phyloP scores from a whole-genome alignment of 2,888 invertebrate species.

The Platycheirus albimanus region DNA sequence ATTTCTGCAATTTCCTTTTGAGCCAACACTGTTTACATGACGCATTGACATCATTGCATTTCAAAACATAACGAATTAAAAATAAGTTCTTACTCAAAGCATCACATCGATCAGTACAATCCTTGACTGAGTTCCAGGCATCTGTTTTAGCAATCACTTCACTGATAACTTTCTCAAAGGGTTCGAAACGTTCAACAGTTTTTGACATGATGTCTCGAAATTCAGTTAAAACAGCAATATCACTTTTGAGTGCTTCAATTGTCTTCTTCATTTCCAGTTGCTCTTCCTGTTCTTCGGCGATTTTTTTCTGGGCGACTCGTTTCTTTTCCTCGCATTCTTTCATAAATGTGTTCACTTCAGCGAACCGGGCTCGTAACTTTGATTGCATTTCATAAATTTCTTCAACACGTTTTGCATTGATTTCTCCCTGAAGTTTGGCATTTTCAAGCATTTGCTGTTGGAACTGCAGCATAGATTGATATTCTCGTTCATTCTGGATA shows the following conservation, averaged over 20 bases:
- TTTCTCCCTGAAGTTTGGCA: constrained; percentile 77
- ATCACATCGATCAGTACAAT: constrained; percentile 82
- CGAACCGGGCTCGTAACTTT: constrained; percentile 79
- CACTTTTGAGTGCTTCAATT: constrained; percentile 77
- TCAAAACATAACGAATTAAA: neutral
- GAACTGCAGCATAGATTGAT: constrained; percentile 78
- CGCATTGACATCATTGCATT: neutral
- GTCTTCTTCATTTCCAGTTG: constrained; percentile 77
- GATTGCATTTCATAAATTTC: constrained; percentile 78
- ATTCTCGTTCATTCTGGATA: constrained; percentile 80
- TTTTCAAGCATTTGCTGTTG: constrained; percentile 79
- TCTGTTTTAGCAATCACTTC: constrained; percentile 79
- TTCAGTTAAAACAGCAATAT: constrained; percentile 76
- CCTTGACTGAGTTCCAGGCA: constrained; percentile 80
- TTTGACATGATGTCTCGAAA: constrained; percentile 78
- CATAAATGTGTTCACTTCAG: constrained; percentile 81
- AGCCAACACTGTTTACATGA: constrained; percentile 81
- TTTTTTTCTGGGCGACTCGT: constrained; percentile 77
- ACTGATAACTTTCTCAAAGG: constrained; percentile 80
- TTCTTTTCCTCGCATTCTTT: constrained; percentile 81
- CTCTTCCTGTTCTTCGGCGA: constrained; percentile 76
- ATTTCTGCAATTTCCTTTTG: constrained; percentile 80
- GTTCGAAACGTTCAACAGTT: constrained; percentile 79
- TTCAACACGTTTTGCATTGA: constrained; percentile 78
- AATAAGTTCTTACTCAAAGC: constrained; percentile 78